These are phyloP conservation scores for Coptotermes formosanus DNA, from an alignment of 1,140 invertebrate genomes.

Conservation along the genomic window DNA sequence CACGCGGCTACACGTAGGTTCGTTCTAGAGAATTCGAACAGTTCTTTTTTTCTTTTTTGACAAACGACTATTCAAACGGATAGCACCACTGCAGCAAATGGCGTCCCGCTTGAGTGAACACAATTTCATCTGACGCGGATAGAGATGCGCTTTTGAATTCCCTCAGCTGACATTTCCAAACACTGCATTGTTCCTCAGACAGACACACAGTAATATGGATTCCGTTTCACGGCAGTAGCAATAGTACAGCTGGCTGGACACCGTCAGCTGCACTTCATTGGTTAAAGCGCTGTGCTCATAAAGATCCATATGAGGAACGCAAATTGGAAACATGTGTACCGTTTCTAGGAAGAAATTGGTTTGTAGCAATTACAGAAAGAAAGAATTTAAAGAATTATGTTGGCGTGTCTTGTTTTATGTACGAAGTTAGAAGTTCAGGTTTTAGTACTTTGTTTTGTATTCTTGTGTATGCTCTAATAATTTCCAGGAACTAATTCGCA, in stretches of 20 bases:
- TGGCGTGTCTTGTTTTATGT: background rate
- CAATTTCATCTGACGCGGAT: background rate
- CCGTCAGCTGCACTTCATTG: background rate
- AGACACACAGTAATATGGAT: background rate
- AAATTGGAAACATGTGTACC: background rate
- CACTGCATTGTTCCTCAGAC: background rate
- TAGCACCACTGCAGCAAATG: background rate
- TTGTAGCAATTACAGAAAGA: background rate
- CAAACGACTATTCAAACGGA: background rate
- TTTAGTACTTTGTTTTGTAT: background rate
- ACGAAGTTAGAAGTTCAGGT: background rate
- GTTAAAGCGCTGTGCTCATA: background rate
- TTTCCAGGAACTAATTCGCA: too few relatives aligned
- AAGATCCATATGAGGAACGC: background rate
- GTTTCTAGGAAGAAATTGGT: background rate
- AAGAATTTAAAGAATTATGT: background rate
- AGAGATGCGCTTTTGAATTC: background rate
- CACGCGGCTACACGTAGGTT: too few relatives aligned
- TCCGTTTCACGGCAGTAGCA: background rate
- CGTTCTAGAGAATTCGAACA: too few relatives aligned
- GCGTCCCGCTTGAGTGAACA: background rate
- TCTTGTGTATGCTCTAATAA: too few relatives aligned
- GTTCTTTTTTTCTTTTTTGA: too few relatives aligned
- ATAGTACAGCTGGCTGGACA: background rate
- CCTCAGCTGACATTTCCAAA: background rate